These are phyloP conservation scores for Anoura caudifer DNA, from an alignment of 2,113 vertebrate genomes.

Conservation along the genomic window DNA sequence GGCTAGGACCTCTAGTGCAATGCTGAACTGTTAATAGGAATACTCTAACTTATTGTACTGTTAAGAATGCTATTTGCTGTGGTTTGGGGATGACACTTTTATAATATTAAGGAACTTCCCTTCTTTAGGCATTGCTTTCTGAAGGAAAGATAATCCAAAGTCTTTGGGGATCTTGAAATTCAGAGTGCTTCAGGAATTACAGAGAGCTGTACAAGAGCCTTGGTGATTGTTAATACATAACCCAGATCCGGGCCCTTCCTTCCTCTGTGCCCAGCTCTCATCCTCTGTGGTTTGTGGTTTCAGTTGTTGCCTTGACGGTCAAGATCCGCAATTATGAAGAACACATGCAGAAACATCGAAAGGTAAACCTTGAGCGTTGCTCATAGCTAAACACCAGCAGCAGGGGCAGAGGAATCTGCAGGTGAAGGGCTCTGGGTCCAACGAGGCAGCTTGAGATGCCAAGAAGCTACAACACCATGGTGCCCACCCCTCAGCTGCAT, in stretches of 20 bases:
- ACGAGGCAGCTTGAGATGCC: background rate
- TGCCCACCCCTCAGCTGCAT: background rate
- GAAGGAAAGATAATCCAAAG: background rate
- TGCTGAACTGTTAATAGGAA: background rate
- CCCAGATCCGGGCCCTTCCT: conserved; percentile 19
- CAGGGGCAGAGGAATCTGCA: background rate
- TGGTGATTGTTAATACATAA: conserved; percentile 29
- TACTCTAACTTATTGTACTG: background rate
- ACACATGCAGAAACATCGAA: conserved; percentile 90
- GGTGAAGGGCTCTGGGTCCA: background rate
- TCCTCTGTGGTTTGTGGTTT: conserved; percentile 59
- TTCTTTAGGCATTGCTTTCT: conserved; percentile 22
- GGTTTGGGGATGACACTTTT: background rate
- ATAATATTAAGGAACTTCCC: background rate
- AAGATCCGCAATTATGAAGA: conserved; percentile 90
- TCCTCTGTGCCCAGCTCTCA: conserved; percentile 70
- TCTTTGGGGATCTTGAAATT: conserved; percentile 8
- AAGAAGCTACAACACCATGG: background rate
- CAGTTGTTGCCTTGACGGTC: conserved; percentile 91
- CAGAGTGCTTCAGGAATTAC: background rate
- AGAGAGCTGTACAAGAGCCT: background rate
- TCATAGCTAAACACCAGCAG: background rate
- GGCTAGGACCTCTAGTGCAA: background rate
- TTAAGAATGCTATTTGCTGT: background rate
- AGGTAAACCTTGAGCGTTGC: conserved; percentile 80